Conservation (phyloP, 2,797 vertebrate species). For the Danio tinwini region DNA sequence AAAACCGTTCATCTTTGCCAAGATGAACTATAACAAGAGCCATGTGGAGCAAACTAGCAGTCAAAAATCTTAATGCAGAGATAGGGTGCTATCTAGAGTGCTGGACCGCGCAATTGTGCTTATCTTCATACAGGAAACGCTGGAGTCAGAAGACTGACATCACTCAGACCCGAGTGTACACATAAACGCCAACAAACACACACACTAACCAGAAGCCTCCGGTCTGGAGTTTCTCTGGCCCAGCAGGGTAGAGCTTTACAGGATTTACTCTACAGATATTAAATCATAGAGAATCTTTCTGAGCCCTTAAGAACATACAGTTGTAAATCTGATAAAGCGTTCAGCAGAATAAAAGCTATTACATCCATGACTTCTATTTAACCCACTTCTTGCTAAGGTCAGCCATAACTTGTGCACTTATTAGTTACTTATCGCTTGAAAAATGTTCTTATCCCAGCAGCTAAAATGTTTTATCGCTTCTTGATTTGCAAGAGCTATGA, state of each 20-base stretch:
- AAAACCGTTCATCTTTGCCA: slow-evolving; percentile 9
- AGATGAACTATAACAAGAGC: slow-evolving; percentile 32
- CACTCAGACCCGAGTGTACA: slow-evolving; percentile 27
- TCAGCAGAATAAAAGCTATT: not conserved
- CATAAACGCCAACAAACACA: slow-evolving; percentile 20
- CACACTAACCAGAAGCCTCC: slow-evolving; percentile 43
- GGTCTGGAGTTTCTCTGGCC: slow-evolving; percentile 44
- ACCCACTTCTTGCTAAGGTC: slow-evolving; percentile 10
- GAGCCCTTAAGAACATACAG: slow-evolving; percentile 5
- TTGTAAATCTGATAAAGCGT: slow-evolving; percentile 10
- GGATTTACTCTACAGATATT: slow-evolving; percentile 48
- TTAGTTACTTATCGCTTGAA: not conserved
- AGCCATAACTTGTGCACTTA: slow-evolving; percentile 3
- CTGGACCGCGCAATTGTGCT: slow-evolving; percentile 12
- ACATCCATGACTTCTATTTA: slow-evolving; percentile 2
- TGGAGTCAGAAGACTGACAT: slow-evolving; percentile 37
- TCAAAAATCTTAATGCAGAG: slow-evolving; percentile 20
- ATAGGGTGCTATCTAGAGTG: not conserved
- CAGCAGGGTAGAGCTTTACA: slow-evolving; percentile 27
- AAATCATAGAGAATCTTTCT: slow-evolving; percentile 51
- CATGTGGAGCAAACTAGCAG: slow-evolving; percentile 11
- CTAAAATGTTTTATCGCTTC: not conserved
- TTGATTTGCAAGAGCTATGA: not conserved
- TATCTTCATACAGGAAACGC: slow-evolving; percentile 41
- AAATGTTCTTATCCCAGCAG: not conserved